Evolutionary conservation across 1,140 invertebrate genomes (phyloP).

Genomic region (Bombus soroeensis): DNA sequence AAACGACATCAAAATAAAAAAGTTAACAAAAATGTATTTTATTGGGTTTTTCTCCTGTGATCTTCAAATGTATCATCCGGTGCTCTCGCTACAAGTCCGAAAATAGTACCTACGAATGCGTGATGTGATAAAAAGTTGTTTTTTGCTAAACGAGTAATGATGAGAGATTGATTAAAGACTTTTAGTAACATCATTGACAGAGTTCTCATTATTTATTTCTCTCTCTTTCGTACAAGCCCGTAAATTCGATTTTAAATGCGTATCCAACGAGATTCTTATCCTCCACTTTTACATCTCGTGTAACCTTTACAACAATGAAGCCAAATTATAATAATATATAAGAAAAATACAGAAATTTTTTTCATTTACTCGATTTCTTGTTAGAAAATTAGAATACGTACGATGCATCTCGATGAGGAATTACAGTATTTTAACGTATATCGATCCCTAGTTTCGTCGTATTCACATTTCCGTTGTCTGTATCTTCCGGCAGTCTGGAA

Average conservation of each 20-base stretch:
- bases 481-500: constrained; percentile 56
- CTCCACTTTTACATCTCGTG: not conserved
- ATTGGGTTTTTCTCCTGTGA: not conserved
- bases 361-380: not conserved
- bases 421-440: constrained; percentile 5
- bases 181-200: constrained; percentile 70
- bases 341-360: not conserved
- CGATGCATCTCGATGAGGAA: not conserved
- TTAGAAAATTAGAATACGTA: constrained; percentile 2
- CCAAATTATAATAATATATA: not conserved
- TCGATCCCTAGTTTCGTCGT: not conserved
- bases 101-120: constrained; percentile 72
- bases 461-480: constrained; percentile 2
- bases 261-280: constrained; percentile 28
- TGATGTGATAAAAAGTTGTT: constrained; percentile 78
- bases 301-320: constrained; percentile 1
- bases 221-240: constrained; percentile 15
- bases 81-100: constrained; percentile 64
- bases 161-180: constrained; percentile 74
- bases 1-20: too few species aligned
- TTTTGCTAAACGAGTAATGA: constrained; percentile 71
- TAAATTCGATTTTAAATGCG: constrained; percentile 12
- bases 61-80: constrained; percentile 11
- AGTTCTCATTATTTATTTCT: constrained; percentile 63
- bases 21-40: not conserved